Conservation (phyloP, 1,140 invertebrate species). For the Eumeta japonica region DNA sequence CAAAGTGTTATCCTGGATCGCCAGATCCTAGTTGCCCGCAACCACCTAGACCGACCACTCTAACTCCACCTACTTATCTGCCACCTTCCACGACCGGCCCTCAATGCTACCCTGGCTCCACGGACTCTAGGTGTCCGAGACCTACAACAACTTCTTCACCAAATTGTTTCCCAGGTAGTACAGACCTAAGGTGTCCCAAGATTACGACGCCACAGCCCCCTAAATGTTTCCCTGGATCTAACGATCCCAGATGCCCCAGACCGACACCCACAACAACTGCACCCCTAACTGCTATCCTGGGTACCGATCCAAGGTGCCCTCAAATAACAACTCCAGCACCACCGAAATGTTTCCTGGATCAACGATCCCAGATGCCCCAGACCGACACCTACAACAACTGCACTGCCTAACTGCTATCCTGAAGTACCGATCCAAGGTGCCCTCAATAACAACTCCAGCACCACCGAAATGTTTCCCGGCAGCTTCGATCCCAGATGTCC, state of each 20-base stretch:
- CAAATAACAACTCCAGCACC: constrained; percentile 16
- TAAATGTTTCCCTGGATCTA: constrained; percentile 17
- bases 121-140: constrained; percentile 24
- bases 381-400: constrained; percentile 12
- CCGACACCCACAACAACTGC: constrained; percentile 9
- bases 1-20: constrained; percentile 30
- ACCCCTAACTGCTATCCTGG: constrained; percentile 20
- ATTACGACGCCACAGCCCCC: constrained; percentile 6
- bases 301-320: constrained; percentile 17
- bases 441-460: constrained; percentile 17
- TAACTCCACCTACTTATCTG: constrained; percentile 23
- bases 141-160: constrained; percentile 10
- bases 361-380: constrained; percentile 33
- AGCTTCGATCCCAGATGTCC: constrained; percentile 37
- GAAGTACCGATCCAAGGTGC: constrained; percentile 41
- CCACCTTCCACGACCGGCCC: constrained; percentile 8
- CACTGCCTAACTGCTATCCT: constrained; percentile 15
- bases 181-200: constrained; percentile 25
- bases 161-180: constrained; percentile 18
- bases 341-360: constrained; percentile 33
- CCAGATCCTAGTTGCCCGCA: constrained; percentile 33
- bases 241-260: constrained; percentile 14
- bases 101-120: constrained; percentile 26
- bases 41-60: constrained; percentile 14
- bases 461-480: constrained; percentile 36